Base-by-base conservation (phyloP, 2,113 vertebrate genomes). In the Perca fluviatilis region DNA sequence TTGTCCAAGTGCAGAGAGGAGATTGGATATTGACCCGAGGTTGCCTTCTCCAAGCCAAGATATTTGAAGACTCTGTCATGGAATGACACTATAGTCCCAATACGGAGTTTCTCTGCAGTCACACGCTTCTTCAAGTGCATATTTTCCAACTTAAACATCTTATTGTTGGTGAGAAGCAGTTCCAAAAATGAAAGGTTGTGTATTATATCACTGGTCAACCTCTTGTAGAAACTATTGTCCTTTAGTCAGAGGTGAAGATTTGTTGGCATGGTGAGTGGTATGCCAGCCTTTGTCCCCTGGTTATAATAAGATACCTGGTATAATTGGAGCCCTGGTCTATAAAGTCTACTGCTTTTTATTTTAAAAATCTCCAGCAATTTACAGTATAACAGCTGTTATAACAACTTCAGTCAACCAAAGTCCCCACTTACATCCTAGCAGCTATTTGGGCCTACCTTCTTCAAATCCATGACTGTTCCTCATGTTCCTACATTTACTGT, bases 1-100 rank as follows among this genome's bases (percentile, higher is more conserved):
- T 91, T 93, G 90, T 93, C 86, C 79, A 63, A 82, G 80, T 63
- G 77, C 83, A 77, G 87, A 86, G 86, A 83, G 89, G 89, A 93
- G 89, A 93, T 92, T 93, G 88, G 88, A 92, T 93, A 89, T 94
- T 93, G 93, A 94, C 88, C 88, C 87, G 33, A 67, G 61, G 82
- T 81, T 56, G 84, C 73, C 76, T 86, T 85, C 85, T 83, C 70
- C 51, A 72, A 77, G 79, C 53, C 74, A 47, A 84, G 18, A 87
- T 79, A 86, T 90, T 88, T 87, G 86, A 93, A 79, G 88, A 79
- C 86, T 85, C 79, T 87, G 84, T 88, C 86, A 83, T 25, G 43
- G 83, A 82, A 77, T 80, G 77, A 84, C 76, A 79, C 65, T 64
- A 33, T 21, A 54, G 68, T 71, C 71, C 74, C 43, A 75, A 25